phyloP scores from a whole-genome alignment of 1,140 invertebrate species.

The Trichonephila clavipes region DNA sequence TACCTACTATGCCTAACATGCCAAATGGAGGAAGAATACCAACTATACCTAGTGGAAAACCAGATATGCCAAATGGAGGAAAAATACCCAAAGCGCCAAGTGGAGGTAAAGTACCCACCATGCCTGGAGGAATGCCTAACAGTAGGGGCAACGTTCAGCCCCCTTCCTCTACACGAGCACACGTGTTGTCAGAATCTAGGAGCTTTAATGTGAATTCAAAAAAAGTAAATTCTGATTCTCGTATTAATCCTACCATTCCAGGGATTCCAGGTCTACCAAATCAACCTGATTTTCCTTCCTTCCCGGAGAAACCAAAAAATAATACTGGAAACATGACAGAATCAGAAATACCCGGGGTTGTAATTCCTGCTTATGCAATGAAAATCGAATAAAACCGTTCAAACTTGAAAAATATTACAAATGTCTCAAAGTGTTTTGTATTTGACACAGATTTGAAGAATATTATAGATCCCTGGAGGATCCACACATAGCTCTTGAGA shows the following conservation, averaged over 20 bases:
- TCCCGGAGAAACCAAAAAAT: slow-evolving; percentile 70
- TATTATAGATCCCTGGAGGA: too few species aligned
- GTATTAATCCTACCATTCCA: slow-evolving; percentile 62
- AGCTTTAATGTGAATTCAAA: background rate
- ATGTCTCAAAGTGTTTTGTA: too few species aligned
- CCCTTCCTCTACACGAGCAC: background rate
- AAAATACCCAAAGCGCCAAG: background rate
- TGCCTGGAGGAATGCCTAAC: background rate
- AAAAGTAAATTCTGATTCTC: background rate
- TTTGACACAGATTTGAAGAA: too few species aligned
- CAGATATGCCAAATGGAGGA: background rate
- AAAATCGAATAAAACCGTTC: background rate
- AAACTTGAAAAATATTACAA: too few species aligned
- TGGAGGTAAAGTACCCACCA: background rate
- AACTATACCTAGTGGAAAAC: background rate
- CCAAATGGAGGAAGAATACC: background rate
- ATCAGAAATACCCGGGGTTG: slow-evolving; percentile 67
- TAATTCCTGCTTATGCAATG: slow-evolving; percentile 38
- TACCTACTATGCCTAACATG: background rate
- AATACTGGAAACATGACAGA: slow-evolving; percentile 55
- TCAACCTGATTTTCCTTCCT: slow-evolving; percentile 59
- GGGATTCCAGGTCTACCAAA: slow-evolving; percentile 65
- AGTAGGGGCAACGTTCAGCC: background rate
- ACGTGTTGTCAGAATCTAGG: background rate
- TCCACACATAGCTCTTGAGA: too few species aligned